Percentiles rank a stretch among this genome's conserved stretches.
These are phyloP conservation scores for Hedya salicella DNA, from an alignment of 2,888 invertebrate genomes.

Conservation along the genomic window DNA sequence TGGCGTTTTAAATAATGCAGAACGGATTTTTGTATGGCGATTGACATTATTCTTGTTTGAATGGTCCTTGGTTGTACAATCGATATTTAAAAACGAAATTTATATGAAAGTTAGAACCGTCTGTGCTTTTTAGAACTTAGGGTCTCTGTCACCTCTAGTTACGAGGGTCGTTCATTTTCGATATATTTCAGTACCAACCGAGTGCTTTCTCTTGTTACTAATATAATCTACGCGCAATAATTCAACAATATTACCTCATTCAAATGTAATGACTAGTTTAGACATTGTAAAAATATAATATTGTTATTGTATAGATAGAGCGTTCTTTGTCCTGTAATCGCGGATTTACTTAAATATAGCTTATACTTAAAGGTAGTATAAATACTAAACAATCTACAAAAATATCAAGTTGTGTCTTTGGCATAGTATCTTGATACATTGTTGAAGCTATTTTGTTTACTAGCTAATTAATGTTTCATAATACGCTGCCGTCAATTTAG, in stretches of 20 bases:
- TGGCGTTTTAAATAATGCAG: too few species aligned
- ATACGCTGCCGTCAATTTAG: slow-evolving; percentile 1
- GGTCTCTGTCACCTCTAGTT: too few species aligned
- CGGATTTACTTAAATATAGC: background rate
- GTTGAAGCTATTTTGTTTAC: background rate
- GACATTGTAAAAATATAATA: background rate
- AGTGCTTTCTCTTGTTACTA: background rate
- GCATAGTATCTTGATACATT: slow-evolving; percentile 8
- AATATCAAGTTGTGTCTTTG: slow-evolving; percentile 19
- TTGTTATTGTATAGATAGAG: background rate
- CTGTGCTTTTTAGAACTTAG: too few species aligned
- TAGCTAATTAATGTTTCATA: background rate
- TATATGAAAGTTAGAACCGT: too few species aligned
- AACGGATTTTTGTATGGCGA: too few species aligned
- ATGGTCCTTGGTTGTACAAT: too few species aligned
- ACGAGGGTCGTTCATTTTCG: too few species aligned
- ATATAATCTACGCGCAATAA: slow-evolving; percentile 2
- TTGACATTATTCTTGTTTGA: too few species aligned
- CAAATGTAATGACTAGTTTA: background rate
- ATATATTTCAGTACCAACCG: background rate
- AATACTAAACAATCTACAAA: background rate
- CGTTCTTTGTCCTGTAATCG: background rate
- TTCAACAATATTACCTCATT: slow-evolving; percentile 1
- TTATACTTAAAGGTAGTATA: background rate
- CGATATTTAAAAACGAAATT: too few species aligned